Base-by-base conservation (phyloP, 2,888 invertebrate species). In the Caenorhabditis virilis region DNA sequence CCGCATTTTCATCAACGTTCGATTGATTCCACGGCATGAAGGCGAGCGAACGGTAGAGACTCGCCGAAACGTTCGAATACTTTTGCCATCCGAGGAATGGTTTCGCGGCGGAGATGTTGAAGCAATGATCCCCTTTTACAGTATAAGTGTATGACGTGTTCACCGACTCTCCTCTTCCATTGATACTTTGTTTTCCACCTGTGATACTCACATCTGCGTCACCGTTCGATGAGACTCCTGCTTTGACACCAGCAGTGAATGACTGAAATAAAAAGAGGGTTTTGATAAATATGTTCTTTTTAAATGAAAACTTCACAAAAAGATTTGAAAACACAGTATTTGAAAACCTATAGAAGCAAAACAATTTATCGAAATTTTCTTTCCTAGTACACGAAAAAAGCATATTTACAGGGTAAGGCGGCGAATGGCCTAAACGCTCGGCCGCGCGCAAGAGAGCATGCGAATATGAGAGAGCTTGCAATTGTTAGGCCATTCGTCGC, bases 21-120 rank as follows among this genome's bases (percentile, higher is more conserved):
- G 79, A 53, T 27, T 72, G 71, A 59, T 80, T 82, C 82, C 82
- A 82, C 2, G 74, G 78, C 22, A 77, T 55, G 26, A 66, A 64
- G 15, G 79, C 79, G 11, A 78, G 51, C 0, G 73, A 69, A 13
- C 79, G 51, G 50, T 62, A 77, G 5, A 68, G 46, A 7, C 63
- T 51, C 1, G 55, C 61, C 7, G 72, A 66, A 25, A 74, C 25
- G 22, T 69, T 76, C 27, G 83, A 77, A 69, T 85, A 84, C 36
- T 84, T 84, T 50, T 82, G 81, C 79, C 86, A 84, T 53, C 85
- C 85, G 54, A 91, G 89, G 82, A 91, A 89, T 0, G 95, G 94
- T 84, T 95, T 95, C 70, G 89, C 88, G 76, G 91, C 89, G 18
- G 89, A 88, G 0, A 93, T 77, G 80, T 90, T 90, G 83, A 91